A percentile compares a stretch with the other conserved stretches of the same genome.
Evolutionary conservation across 2,113 vertebrate genomes (phyloP).

Genomic region (Seriola quinqueradiata): DNA sequence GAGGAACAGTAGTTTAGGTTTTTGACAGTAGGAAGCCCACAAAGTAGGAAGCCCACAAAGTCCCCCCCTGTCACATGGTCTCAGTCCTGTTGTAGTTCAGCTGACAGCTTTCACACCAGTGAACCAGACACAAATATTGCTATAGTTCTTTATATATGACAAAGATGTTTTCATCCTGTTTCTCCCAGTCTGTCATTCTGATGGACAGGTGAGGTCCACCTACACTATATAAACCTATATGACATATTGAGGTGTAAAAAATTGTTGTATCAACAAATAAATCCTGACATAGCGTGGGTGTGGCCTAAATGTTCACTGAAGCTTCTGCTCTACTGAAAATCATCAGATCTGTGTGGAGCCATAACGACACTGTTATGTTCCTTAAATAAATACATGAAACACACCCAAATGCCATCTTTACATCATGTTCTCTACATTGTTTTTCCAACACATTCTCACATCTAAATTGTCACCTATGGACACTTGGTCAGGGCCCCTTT

Average conservation of each 20-base stretch:
- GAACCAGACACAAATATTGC: background rate
- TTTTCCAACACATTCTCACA: no score
- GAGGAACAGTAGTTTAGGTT: background rate
- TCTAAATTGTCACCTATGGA: no score
- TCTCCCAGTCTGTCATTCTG: background rate
- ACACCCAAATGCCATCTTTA: no score
- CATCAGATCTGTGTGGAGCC: background rate
- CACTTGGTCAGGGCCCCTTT: no score
- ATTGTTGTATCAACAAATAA: background rate
- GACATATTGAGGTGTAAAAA: background rate
- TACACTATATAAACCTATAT: background rate
- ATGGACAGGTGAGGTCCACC: background rate
- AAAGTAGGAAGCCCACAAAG: no score
- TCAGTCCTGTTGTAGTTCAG: no score
- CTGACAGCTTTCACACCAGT: background rate
- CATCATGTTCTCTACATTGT: no score
- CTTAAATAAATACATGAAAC: no score
- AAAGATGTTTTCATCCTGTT: no score
- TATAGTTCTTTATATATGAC: no score
- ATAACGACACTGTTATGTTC: background rate
- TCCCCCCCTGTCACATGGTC: no score
- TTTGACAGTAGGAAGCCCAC: background rate
- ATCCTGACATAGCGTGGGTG: background rate
- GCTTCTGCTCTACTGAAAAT: background rate
- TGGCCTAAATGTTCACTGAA: background rate